Conservation (phyloP, 2,113 vertebrate species). For the Chlorocebus sabaeus region DNA sequence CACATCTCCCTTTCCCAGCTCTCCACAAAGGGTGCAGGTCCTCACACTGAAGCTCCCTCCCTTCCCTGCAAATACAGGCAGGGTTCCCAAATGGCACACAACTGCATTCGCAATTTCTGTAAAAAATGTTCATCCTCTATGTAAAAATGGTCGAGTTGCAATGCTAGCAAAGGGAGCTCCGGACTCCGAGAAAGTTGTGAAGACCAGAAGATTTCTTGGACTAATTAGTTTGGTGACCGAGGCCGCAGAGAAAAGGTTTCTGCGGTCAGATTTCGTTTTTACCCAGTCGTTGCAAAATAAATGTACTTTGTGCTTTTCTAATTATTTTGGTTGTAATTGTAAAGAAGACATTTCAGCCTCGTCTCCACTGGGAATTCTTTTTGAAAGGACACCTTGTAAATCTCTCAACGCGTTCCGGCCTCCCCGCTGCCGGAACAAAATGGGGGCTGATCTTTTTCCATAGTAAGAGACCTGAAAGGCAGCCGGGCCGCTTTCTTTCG, state of each 20-base stretch:
- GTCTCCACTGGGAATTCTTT: slow-evolving; percentile 77
- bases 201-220: slow-evolving; percentile 19
- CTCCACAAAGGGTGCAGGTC: not conserved
- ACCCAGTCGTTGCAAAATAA: slow-evolving; percentile 52
- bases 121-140: not conserved
- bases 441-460: slow-evolving; percentile 42
- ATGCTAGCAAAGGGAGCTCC: not conserved
- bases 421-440: slow-evolving; percentile 70
- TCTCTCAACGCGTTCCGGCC: slow-evolving; percentile 69
- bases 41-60: not conserved
- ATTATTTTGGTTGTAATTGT: slow-evolving; percentile 58
- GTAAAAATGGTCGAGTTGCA: not conserved
- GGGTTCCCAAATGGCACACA: slow-evolving; percentile 3
- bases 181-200: slow-evolving; percentile 60
- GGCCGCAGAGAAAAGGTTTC: not conserved
- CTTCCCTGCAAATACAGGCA: not conserved
- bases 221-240: not conserved
- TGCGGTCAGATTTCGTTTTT: slow-evolving; percentile 61
- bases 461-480: not conserved
- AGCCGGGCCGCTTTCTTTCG: not conserved
- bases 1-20: not conserved
- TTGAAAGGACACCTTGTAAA: slow-evolving; percentile 80
- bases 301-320: slow-evolving; percentile 43
- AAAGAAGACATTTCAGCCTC: slow-evolving; percentile 67
- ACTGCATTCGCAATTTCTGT: slow-evolving; percentile 9